Evolutionary conservation across 1,140 invertebrate species (phyloP).

Genomic region (Drosophila fuyamai): DNA sequence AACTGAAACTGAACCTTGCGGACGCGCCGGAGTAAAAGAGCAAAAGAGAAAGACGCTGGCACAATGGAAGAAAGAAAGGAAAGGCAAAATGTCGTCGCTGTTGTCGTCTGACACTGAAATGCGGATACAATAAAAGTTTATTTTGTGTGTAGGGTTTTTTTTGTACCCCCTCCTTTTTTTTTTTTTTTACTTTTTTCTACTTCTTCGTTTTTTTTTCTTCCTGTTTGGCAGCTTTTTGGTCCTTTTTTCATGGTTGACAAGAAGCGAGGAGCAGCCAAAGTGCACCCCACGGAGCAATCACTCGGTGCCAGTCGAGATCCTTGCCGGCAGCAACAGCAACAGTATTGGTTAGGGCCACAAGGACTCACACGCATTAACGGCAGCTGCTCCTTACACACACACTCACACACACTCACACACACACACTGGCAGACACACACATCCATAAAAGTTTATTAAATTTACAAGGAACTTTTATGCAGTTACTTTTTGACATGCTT

Average conservation of each 20-base stretch:
- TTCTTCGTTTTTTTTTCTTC: constrained; percentile 1
- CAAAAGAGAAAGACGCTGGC: constrained; percentile 13
- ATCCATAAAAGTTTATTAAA: constrained; percentile 83
- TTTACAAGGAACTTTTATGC: constrained; percentile 82
- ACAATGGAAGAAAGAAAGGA: constrained; percentile 32
- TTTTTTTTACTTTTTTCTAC: not conserved
- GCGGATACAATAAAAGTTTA: constrained; percentile 83
- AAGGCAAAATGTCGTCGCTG: constrained; percentile 51
- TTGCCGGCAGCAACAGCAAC: constrained; percentile 46
- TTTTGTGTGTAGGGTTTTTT: constrained; percentile 26
- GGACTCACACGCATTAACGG: constrained; percentile 72
- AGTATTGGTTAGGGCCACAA: constrained; percentile 61
- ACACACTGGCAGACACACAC: constrained; percentile 34
- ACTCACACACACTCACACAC: constrained; percentile 12
- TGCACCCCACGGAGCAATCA: constrained; percentile 81
- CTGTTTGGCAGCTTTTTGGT: constrained; percentile 18
- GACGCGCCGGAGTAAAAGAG: constrained; percentile 7
- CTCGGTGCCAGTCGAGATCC: constrained; percentile 60
- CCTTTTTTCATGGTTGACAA: constrained; percentile 45
- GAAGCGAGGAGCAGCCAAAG: constrained; percentile 62
- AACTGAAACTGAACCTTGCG: constrained; percentile 53
- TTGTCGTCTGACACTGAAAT: constrained; percentile 74
- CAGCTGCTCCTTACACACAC: constrained; percentile 54
- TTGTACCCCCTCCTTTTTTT: not conserved
- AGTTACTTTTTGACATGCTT: constrained; percentile 82